Evolutionary conservation across 2,888 invertebrate species (phyloP).

Genomic region (Mellilla xanthometata): DNA sequence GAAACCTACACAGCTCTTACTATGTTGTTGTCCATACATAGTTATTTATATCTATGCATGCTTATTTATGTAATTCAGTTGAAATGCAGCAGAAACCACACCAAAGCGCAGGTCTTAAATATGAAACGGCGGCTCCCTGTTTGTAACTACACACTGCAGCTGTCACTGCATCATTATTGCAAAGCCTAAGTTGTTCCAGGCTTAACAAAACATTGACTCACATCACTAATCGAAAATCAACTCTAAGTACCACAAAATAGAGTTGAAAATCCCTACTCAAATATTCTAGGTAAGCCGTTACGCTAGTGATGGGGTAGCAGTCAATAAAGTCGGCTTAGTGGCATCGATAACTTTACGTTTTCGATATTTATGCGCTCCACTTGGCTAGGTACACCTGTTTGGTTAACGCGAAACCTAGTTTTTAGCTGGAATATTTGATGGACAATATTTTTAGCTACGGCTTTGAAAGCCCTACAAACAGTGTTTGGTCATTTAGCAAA

Average conservation of each 20-base stretch:
- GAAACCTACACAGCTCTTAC: no score
- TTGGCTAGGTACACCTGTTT: slow-evolving; percentile 65
- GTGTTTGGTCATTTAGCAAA: no score
- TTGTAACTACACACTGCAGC: slow-evolving; percentile 38
- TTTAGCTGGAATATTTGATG: slow-evolving; percentile 5
- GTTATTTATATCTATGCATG: no score
- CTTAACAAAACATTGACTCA: slow-evolving; percentile 43
- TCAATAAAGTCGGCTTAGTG: slow-evolving; percentile 76
- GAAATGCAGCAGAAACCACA: not conserved
- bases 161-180: slow-evolving; percentile 69
- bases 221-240: slow-evolving; percentile 26
- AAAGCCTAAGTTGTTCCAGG: slow-evolving; percentile 53
- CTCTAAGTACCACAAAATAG: slow-evolving; percentile 27
- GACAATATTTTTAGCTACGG: not conserved
- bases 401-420: slow-evolving; percentile 32
- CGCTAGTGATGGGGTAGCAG: slow-evolving; percentile 55
- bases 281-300: slow-evolving; percentile 41
- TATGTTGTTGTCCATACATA: no score
- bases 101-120: slow-evolving; percentile 1
- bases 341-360: slow-evolving; percentile 78
- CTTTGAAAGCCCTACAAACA: no score
- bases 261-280: slow-evolving; percentile 35
- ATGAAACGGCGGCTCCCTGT: slow-evolving; percentile 1
- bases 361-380: slow-evolving; percentile 70
- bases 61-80: no score